Conservation (phyloP, 1,140 invertebrate genomes). For the Cotesia typhae region DNA sequence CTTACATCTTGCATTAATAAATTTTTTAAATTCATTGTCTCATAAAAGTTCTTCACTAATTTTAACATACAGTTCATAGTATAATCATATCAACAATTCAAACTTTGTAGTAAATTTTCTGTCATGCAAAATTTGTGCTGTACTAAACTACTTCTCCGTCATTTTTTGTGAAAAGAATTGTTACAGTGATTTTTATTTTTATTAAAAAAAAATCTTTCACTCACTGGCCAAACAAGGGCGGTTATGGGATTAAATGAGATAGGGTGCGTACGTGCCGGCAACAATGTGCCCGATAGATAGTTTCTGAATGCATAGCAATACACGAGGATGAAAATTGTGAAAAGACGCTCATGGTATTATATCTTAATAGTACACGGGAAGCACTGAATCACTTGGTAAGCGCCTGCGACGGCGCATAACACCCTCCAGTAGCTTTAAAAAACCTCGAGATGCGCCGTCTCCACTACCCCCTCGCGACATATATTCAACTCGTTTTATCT, state of each 20-base stretch:
- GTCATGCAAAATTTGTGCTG: too few species aligned
- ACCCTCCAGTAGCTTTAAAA: conserved; percentile 41
- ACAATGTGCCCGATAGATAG: conserved; percentile 55
- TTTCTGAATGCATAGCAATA: conserved; percentile 58
- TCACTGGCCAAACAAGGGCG: not conserved
- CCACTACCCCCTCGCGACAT: conserved; percentile 19
- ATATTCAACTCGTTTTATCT: conserved; percentile 33
- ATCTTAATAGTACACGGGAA: conserved; percentile 52
- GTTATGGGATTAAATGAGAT: conserved; percentile 21
- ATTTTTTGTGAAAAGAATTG: too few species aligned
- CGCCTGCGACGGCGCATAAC: conserved; percentile 30
- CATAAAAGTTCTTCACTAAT: conserved; percentile 19
- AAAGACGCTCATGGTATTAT: conserved; percentile 54
- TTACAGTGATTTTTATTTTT: too few species aligned
- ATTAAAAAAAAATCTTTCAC: conserved; percentile 36
- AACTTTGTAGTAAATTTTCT: too few species aligned
- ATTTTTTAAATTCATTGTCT: too few species aligned
- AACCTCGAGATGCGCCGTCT: conserved; percentile 31
- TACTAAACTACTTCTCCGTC: too few species aligned
- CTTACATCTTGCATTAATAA: too few species aligned
- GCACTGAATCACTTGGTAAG: conserved; percentile 50
- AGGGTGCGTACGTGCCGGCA: conserved; percentile 50
- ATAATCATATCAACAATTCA: too few species aligned
- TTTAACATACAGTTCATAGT: not conserved
- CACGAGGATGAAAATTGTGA: conserved; percentile 47